Evolutionary conservation across 1,140 invertebrate genomes (phyloP), one percentile per base, ranked within the genome.

Genomic region (Meloidogyne floridensis): DNA sequence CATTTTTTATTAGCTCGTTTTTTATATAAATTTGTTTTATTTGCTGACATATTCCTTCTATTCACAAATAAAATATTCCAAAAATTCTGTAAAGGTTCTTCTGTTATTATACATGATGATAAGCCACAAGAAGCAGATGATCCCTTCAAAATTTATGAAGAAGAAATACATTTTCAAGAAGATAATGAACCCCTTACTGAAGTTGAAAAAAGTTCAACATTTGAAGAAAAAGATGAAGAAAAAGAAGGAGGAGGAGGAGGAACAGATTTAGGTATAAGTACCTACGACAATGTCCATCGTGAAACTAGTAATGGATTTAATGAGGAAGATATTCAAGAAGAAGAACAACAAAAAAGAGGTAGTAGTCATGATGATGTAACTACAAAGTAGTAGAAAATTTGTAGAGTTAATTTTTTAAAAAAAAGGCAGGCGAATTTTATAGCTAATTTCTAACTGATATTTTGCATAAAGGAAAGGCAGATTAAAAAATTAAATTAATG

Each of bases 91-190:
- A 65, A 65, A 65, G 59, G 59, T 65, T 65, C 59, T 13, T 65
- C 59, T 65, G 59, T 65, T n/a, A n/a, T 65, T 65, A 65, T 65
- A n/a, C 59, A 65, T n/a, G 59, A 65, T n/a, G 59, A 65, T n/a
- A 65, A 65, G n/a, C 59, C 59, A n/a, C 59, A 65, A 65, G 59
- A 65, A 6, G 7, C 59, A 65, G 59, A 65, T n/a, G 59, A 65
- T 65, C 59, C 59, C 15, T 65, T 65, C n/a, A 65, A 65, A 65
- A 65, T 65, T 65, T 65, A 65, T 65, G 59, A 65, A n/a, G 59
- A 65, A 65, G 59, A 65, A 65, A 65, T 65, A n/a, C 15, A 65
- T 65, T 65, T 65, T 65, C 59, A 65, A 59, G 13, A 59, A 65
- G 59, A 65, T 15, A 15, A 59, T n/a, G 5, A 5, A 65, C 59